Base-by-base conservation (phyloP, 2,113 vertebrate genomes). In the Trogon surrucura region DNA sequence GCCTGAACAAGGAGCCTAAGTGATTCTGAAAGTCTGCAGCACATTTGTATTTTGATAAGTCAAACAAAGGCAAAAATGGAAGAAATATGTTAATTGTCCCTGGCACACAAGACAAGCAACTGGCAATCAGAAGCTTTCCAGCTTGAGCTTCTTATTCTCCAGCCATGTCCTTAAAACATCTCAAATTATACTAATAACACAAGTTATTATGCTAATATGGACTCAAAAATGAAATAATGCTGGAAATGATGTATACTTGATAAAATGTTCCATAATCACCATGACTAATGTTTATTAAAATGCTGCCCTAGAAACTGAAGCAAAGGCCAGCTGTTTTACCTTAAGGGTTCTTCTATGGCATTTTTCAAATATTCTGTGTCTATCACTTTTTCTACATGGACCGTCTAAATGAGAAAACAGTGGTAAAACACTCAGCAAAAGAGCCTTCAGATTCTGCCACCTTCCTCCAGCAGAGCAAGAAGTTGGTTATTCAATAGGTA, bases 211-310 rank as follows among this genome's bases (percentile, higher is more conserved):
- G 95, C 69, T 96, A 96, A 95, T 94, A 91, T 41, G 29, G 62
- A 96, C 61, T 81, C 34, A 89, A 95, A 92, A 81, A 50, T 11
- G 25, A 93, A 54, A 90, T 74, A 83, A 81, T 87, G 87, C 66
- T 96, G 91, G 88, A 93, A 95, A 96, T 93, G 51, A 97, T 96
- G 87, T 75, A 85, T 96, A 88, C 93, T 95, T 91, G 95, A 97
- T 96, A 97, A 95, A 92, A 58, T 56, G 72, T 74, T 94, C 89
- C 83, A 92, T 82, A 96, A 97, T 95, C 93, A 94, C 85, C 50
- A 80, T 94, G 90, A 94, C 94, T 97, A 96, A 96, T 85, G 95
- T 92, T 96, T 96, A 89, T 93, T 97, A 90, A 92, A 91, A 92
- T 67, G 78, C 83, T 96, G 94, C 88, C 95, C 95, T 95, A 97